A percentile compares a stretch with the other conserved stretches of the same genome.
Conservation (phyloP, 2,888 invertebrate genomes). For the Parelbella ahira region DNA sequence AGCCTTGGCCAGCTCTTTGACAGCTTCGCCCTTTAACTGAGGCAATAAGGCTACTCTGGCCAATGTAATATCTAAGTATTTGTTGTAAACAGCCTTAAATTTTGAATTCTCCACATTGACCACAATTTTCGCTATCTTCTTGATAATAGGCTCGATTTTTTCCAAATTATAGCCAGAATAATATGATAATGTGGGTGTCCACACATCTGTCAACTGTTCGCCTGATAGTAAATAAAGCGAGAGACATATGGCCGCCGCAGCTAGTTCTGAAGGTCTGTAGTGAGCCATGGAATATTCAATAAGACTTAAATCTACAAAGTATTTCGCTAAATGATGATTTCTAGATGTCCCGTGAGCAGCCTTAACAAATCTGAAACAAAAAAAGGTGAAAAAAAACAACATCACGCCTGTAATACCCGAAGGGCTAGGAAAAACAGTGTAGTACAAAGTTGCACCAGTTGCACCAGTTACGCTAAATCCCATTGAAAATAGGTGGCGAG, state of each 20-base stretch:
- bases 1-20: slow-evolving; percentile 45
- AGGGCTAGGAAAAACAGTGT: too few relatives aligned
- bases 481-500: too few relatives aligned
- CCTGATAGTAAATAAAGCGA: slow-evolving; percentile 81
- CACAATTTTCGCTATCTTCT: slow-evolving; percentile 85
- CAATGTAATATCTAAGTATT: slow-evolving; percentile 80
- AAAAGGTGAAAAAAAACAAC: too few relatives aligned
- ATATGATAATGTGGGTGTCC: slow-evolving; percentile 87
- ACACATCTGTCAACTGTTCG: slow-evolving; percentile 71
- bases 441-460: too few relatives aligned
- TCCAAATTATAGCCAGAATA: slow-evolving; percentile 88
- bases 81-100: slow-evolving; percentile 84
- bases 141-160: slow-evolving; percentile 85
- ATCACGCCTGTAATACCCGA: too few relatives aligned
- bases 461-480: too few relatives aligned
- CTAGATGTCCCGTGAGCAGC: slow-evolving; percentile 80
- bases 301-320: slow-evolving; percentile 91
- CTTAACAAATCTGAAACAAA: slow-evolving; percentile 76
- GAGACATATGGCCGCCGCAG: slow-evolving; percentile 89
- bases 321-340: slow-evolving; percentile 92
- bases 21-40: slow-evolving; percentile 77
- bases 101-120: slow-evolving; percentile 85
- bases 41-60: slow-evolving; percentile 83
- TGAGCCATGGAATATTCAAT: slow-evolving; percentile 90
- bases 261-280: slow-evolving; percentile 90